Evolutionary conservation across 2,113 vertebrate species (phyloP), one percentile per base, ranked within the genome.

Genomic region (Orycteropus afer): DNA sequence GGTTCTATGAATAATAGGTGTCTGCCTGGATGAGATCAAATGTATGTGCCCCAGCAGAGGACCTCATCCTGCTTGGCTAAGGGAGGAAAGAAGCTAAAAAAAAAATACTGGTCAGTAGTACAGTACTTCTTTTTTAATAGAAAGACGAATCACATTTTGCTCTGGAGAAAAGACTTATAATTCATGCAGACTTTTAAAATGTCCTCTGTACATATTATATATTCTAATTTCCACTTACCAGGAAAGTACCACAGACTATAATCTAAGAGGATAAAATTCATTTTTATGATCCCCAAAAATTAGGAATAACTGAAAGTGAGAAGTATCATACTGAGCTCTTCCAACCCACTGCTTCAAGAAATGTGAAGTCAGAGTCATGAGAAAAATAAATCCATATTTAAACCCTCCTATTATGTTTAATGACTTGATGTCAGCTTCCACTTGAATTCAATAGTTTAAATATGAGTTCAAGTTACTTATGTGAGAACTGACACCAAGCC

Each of bases 311-410:
- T 90, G 9, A 87, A 94, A 84, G 32, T 92, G 57, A 93, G 61
- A 92, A 90, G 49, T 92, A 83, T 74, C 37, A 59, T 73, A 92
- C 32, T 81, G 57, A 95, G 73, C 86, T 93, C 51, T 86, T 86
- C 51, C 49, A 73, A 86, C 51, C 83, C 40, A 87, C 27, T 78
- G 37, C 49, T 84, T 95, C 65, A 95, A 95, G 97, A 97, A 93
- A 91, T 80, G 51, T 93, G 93, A 96, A 94, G 87, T 97, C 94
- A 94, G 96, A 81, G 95, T 96, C 92, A 96, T 6, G 17, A 96
- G 81, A 96, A 97, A 92, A 95, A 79, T 89, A 93, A 95, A 96
- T 97, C 97, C 96, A 97, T 97, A 98, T 96, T 97, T 97, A 98
- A 97, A 97, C 96, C 97, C 97, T 95, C 84, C 86, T 96, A 93